Conservation (phyloP, 2,797 vertebrate species). For the Urophycis tenuis region DNA sequence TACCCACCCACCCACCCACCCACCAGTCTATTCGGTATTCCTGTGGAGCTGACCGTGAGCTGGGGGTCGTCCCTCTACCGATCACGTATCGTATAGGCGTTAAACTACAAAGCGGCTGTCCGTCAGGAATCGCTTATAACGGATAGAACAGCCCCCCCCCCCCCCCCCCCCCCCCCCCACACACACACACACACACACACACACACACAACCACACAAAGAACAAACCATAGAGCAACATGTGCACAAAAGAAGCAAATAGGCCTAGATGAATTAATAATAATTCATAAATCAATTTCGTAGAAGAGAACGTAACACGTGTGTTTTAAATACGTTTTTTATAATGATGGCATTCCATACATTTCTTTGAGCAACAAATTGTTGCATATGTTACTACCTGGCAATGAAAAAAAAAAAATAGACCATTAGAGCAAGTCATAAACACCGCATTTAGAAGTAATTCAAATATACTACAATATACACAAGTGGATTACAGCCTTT, state of each 20-base stretch:
- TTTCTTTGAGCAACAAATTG: not conserved
- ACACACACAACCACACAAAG: no score
- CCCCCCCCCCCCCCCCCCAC: no score
- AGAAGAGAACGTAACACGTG: not conserved
- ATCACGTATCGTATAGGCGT: not conserved
- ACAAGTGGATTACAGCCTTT: not conserved
- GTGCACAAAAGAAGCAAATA: not conserved
- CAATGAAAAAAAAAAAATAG: not conserved
- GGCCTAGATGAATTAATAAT: not conserved
- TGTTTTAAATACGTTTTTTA: not conserved
- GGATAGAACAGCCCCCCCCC: not conserved
- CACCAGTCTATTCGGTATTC: not conserved
- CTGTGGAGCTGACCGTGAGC: not conserved
- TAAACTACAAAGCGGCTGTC: not conserved
- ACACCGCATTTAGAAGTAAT: not conserved
- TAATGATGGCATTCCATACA: not conserved
- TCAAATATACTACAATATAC: not conserved
- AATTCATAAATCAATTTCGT: no score
- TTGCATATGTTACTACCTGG: not conserved
- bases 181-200: no score
- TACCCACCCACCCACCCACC: not conserved
- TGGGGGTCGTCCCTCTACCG: conserved; percentile 13
- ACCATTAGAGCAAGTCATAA: not conserved
- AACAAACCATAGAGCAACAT: no score
- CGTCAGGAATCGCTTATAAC: not conserved